phyloP scores from a whole-genome alignment of 2,113 vertebrate genomes.

The Alouatta palliata region DNA sequence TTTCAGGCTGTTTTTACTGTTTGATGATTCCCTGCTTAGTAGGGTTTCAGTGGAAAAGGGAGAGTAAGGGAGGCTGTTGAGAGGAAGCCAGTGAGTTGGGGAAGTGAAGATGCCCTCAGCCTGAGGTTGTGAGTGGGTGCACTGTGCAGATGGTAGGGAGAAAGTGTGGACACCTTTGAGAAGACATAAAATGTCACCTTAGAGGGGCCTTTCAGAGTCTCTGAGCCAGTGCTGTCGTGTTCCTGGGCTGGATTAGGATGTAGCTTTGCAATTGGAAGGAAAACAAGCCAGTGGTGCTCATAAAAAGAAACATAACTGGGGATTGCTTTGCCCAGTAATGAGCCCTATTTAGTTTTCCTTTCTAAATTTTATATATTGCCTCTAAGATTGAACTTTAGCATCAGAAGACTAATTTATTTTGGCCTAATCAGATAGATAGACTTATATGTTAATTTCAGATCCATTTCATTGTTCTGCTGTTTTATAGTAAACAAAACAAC shows the following conservation, averaged over 20 bases:
- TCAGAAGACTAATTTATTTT: conserved; percentile 60
- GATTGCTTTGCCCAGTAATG: background rate
- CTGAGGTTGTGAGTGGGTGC: background rate
- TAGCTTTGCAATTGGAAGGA: background rate
- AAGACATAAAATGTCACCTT: background rate
- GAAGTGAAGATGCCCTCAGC: background rate
- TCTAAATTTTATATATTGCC: background rate
- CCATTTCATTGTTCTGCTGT: conserved; percentile 52
- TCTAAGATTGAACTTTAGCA: background rate
- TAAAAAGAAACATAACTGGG: background rate
- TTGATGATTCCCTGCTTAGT: background rate
- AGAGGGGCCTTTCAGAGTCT: background rate
- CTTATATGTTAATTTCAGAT: conserved; percentile 21
- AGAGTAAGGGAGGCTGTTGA: background rate
- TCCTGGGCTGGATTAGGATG: background rate
- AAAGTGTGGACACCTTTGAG: background rate
- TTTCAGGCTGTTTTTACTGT: background rate
- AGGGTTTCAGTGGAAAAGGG: background rate
- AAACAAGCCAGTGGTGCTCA: background rate
- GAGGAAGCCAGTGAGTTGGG: too few species aligned
- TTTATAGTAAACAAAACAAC: conserved; percentile 50
- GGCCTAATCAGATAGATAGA: background rate
- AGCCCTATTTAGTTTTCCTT: conserved; percentile 38
- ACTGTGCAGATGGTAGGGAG: background rate
- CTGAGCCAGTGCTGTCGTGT: background rate